Percentiles rank a stretch among this genome's conserved stretches.
These are phyloP conservation scores for Phanerotoma sp. DNA, from an alignment of 2,888 invertebrate species.

Conservation along the genomic window DNA sequence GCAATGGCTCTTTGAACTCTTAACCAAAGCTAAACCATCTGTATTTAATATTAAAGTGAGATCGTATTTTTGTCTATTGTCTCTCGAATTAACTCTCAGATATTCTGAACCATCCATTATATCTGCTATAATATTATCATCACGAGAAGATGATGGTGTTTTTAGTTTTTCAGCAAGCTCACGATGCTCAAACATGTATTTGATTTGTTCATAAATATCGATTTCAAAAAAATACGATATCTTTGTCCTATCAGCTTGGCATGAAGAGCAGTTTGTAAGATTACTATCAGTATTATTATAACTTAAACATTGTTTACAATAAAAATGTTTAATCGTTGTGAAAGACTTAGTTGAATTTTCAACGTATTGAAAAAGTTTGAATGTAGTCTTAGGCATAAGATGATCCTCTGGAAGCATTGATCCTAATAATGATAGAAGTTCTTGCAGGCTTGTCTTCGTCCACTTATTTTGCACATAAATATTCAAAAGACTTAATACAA, in stretches of 20 bases:
- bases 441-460: no score
- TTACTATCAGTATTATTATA: background rate
- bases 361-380: no score
- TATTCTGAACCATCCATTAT: slow-evolving; percentile 26
- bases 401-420: no score
- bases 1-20: slow-evolving; percentile 23
- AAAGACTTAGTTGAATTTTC: no score
- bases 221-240: background rate
- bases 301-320: background rate
- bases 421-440: no score
- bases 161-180: slow-evolving; percentile 13
- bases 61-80: slow-evolving; percentile 22
- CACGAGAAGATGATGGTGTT: background rate
- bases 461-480: no score
- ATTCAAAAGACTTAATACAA: no score
- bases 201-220: background rate
- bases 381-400: no score
- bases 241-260: background rate
- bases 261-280: slow-evolving; percentile 3
- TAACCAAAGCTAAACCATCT: slow-evolving; percentile 22
- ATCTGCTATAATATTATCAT: slow-evolving; percentile 20
- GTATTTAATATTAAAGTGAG: slow-evolving; percentile 28
- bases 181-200: background rate
- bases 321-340: background rate
- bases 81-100: slow-evolving; percentile 24